Evolutionary conservation across 2,113 vertebrate species (phyloP).

Genomic region (Aix galericulata): DNA sequence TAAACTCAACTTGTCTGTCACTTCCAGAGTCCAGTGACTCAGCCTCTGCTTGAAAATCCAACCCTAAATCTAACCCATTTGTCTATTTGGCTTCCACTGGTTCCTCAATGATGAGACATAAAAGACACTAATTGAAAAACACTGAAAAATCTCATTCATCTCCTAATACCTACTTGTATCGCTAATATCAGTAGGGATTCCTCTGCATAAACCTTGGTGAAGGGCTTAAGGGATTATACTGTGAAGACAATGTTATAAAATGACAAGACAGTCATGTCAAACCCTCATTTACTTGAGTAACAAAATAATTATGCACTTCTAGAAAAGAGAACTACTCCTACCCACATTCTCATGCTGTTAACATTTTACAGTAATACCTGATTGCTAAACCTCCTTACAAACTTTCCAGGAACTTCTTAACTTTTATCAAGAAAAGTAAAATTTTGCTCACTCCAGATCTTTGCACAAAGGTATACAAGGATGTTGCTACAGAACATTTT

Average conservation of each 20-base stretch:
- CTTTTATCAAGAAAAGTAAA: not conserved
- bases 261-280: rapidly evolving
- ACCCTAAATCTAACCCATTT: not conserved
- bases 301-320: not conserved
- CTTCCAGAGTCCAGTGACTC: not conserved
- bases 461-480: not conserved
- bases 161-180: not conserved
- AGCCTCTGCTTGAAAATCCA: not conserved
- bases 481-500: not conserved
- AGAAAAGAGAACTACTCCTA: not conserved
- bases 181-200: not conserved
- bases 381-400: not conserved
- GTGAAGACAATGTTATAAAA: not conserved
- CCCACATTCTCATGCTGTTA: not conserved
- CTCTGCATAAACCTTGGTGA: not conserved
- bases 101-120: not conserved
- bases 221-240: not conserved
- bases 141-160: not conserved
- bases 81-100: not conserved
- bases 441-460: not conserved
- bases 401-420: not conserved
- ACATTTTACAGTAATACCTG: not conserved
- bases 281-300: not conserved
- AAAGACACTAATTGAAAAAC: not conserved
- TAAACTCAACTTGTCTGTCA: not conserved